phyloP scores from a whole-genome alignment of 2,888 invertebrate genomes.

The Busseola fusca region DNA sequence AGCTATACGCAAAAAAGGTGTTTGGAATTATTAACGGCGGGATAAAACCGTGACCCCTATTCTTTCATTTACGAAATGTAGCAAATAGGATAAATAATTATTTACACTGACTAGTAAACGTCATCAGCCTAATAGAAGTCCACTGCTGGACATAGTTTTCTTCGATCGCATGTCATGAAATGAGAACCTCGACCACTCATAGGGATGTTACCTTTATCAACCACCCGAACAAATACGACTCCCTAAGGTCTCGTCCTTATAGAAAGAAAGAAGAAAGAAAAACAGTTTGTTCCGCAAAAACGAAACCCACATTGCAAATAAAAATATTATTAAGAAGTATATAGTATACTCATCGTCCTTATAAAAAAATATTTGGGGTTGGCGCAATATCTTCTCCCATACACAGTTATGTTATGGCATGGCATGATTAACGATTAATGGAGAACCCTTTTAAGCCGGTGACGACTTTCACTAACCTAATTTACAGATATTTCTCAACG shows the following conservation, averaged over 20 bases:
- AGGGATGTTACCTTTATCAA: neutral
- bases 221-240: neutral
- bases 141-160: neutral
- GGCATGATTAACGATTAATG: conserved; percentile 4
- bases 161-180: neutral
- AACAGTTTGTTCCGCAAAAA: no score
- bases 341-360: no score
- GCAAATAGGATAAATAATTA: neutral
- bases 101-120: neutral
- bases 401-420: neutral
- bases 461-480: conserved; percentile 24
- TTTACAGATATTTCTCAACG: conserved; percentile 37
- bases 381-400: neutral
- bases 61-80: neutral
- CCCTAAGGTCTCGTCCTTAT: neutral
- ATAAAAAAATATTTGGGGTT: neutral
- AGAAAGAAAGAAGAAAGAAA: neutral
- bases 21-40: neutral
- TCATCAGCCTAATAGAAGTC: neutral
- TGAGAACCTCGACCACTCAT: neutral
- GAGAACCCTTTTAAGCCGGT: conserved; percentile 15
- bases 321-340: no score
- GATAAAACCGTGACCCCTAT: neutral
- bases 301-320: no score
- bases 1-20: neutral